Evolutionary conservation across 2,797 vertebrate genomes (phyloP), one percentile per base, ranked within the genome.

Genomic region (Hypotaenidia philippensis): DNA sequence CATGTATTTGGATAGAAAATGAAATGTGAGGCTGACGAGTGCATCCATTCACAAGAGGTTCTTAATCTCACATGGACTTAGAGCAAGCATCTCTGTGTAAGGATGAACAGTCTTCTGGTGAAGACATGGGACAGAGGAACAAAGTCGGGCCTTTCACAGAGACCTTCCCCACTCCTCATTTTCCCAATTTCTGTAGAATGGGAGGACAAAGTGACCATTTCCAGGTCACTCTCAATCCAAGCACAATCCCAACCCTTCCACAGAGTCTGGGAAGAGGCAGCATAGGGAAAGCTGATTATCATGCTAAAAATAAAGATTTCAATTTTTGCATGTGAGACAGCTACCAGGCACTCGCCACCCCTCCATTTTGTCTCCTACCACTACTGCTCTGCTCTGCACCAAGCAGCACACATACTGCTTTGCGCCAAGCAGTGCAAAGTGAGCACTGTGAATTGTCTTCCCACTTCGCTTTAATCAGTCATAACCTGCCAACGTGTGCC

Each of bases 1-100:
- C 70, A 84, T 6, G 10, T 38, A 77, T 78, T 91, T 78, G 57
- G n/a, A 41, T 59, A 80, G 86, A 83, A 90, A 91, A 91, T 14
- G 9, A 93, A 77, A 90, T 20, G 60, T 29, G 71, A 81, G 40
- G 50, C 45, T 47, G 53, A 87, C 13, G 29, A 79, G 17, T 19
- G 32, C 38, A 72, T 76, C 49, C 52, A 1, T 74, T 90, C 85
- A 74, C 40, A 69, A 76, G 53, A 23, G 0, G 17, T 66, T 93
- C 63, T 72, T 81, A 65, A 74, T 55, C 40, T 91, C 70, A 86
- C 21, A 25, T 2, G 14, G 20, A 36, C 5, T 92, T 82, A 65
- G 10, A 60, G 38, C 68, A 81, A 69, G 47, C 3, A 2, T 31
- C 41, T 64, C 50, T 76, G 14, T 32, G 34, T 27, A 84, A 17